Evolutionary conservation across 2,888 invertebrate genomes (phyloP), one percentile per base, ranked within the genome.

Genomic region (Drosophila longiperda): DNA sequence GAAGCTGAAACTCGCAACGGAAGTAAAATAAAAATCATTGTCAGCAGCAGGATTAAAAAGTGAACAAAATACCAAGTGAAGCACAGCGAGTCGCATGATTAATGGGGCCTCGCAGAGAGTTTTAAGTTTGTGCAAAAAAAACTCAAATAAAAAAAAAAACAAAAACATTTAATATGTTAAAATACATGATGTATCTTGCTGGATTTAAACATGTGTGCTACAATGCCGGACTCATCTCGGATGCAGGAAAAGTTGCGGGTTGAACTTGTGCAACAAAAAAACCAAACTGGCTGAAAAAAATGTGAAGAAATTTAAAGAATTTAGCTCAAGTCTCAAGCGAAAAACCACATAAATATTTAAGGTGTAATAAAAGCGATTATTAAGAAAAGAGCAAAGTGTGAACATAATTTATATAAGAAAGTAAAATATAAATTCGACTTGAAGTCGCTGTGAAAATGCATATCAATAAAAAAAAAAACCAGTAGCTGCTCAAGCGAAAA

Each of bases 231-330:
- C 53, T 29, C 9, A 67, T 32, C 20, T 67, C 62, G 11, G 54
- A 78, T 55, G 66, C 78, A 6, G 75, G 64, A 7, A 74, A 74
- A 32, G 66, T 78, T 15, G 78, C 64, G n/a, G 78, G 78, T 6
- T 78, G 49, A 77, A 20, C 29, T 26, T 6, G 11, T 12, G 8
- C 23, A 38, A 11, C 29, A 29, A 29, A 29, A 29, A 29, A 29
- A 29, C 29, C 29, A 45, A 26, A 11, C 12, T 34, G 1, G n/a
- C 9, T 1, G 23, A 20, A 45, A 55, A 55, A 36, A 8, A 42
- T 45, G 38, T 40, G 54, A 34, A 34, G 11, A 7, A 38, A 17
- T 32, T 62, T 2, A 0, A 34, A 57, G 29, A 57, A 58, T 26
- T 42, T 52, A 26, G 20, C 2, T 29, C 0, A 49, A 40, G 20